Base-by-base conservation (phyloP, 2,888 invertebrate genomes). In the Mystacides longicornis region DNA sequence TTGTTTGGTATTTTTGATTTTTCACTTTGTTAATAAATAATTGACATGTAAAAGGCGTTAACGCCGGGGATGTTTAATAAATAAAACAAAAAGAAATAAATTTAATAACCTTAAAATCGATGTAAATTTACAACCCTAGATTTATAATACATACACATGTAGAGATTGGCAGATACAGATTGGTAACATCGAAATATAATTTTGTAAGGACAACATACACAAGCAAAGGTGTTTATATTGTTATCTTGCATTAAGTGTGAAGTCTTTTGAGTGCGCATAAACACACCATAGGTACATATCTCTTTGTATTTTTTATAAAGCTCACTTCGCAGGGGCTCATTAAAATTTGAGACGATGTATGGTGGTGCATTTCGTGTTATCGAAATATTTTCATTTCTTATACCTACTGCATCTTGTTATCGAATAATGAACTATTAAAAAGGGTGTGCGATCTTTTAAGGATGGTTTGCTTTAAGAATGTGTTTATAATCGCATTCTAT, bases 111-210 rank as follows among this genome's bases (percentile, higher is more conserved):
- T 27, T 27, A 27, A 5, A 7, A 27, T 7, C 27, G 27, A 27
- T 27, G 27, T 27, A 27, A 27, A 7, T 27, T 27, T 7, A 27
- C 5, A 5, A n/a, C n/a, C n/a, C n/a, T n/a, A n/a, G n/a, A n/a
- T n/a, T n/a, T n/a, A n/a, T n/a, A n/a, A n/a, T n/a, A n/a, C n/a
- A n/a, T n/a, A n/a, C n/a, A n/a, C n/a, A n/a, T n/a, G 37, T 37
- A 37, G 37, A 37, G 37, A 37, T 37, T 37, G 37, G 37, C 37
- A 37, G 14, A 14, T 37, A 37, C 37, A 37, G 37, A 37, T 37
- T 37, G 37, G 37, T n/a, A 37, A 37, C 37, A 37, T 37, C 37
- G 37, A 37, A 37, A 37, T n/a, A 37, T 37, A 37, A 37, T n/a
- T n/a, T n/a, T n/a, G n/a, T n/a, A n/a, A n/a, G n/a, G n/a, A 37